Base-by-base conservation (phyloP, 2,888 invertebrate species). In the Eilema caniola region DNA sequence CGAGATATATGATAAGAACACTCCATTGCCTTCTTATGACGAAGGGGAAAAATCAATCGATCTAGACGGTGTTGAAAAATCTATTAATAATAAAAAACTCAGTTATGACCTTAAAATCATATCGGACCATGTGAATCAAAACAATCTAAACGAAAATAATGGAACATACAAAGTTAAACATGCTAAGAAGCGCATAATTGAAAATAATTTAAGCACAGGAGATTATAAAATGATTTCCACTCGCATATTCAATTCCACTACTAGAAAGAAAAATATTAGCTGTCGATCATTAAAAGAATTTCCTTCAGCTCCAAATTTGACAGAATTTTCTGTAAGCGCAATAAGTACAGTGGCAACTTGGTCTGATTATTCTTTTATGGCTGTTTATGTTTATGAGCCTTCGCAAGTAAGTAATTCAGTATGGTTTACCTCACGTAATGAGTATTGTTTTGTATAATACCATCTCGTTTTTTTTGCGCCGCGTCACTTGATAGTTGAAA, bases 301-400 rank as follows among this genome's bases (percentile, higher is more conserved):
- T 11, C 12, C 57, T 25, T 16, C 23, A 24, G 10, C 60, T 28
- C n/a, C 63, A 37, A 67, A 62, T 37, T 14, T 28, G 8, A 31
- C 66, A 28, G 64, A 62, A 61, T 25, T 20, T 56, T 11, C 41
- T 53, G n/a, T 24, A 59, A 67, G 62, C 33, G 37, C 31, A 70
- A 47, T 23, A 69, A 74, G 75, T 23, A 74, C 65, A n/a, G 24
- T 56, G 62, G 79, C 72, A 66, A 67, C 28, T 72, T 94, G 93
- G 93, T 82, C 87, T 10, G 83, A 90, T 47, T 91, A 89, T 78
- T 91, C 93, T 20, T 94, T 90, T 81, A 84, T 85, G 72, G 93
- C 93, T 65, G 92, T 89, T 47, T 94, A 93, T 76, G 76, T 93
- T 64, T 90, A 93, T 79, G 90, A 94, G 78, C 91, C 92, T n/a